phyloP scores from a whole-genome alignment of 2,797 vertebrate genomes.

The Pachyuromys duprasi region DNA sequence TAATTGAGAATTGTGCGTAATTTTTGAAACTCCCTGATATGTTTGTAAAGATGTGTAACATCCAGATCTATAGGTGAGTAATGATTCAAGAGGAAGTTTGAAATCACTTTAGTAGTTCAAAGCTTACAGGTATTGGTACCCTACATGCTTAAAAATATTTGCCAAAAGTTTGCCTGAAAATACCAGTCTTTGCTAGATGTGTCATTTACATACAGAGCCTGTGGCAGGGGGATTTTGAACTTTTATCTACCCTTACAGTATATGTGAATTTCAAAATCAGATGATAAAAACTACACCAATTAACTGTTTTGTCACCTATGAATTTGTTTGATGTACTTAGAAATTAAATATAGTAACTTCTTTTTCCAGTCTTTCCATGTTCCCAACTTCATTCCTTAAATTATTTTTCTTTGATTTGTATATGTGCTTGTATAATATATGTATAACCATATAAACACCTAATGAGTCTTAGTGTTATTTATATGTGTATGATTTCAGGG shows the following conservation, averaged over 20 bases:
- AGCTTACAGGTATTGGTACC: not conserved
- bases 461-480: not conserved
- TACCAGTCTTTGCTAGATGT: not conserved
- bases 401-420: not conserved
- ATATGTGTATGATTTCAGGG: not conserved
- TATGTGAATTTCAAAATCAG: not conserved
- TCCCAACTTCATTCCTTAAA: not conserved
- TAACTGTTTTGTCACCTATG: not conserved
- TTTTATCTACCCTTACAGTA: not conserved
- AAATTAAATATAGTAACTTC: not conserved
- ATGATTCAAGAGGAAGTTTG: not conserved
- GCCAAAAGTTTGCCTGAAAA: not conserved
- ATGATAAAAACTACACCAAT: not conserved
- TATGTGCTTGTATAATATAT: not conserved
- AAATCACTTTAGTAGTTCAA: not conserved
- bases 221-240: not conserved
- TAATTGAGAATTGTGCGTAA: not conserved
- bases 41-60: not conserved
- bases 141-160: slow-evolving; percentile 1
- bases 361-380: not conserved
- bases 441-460: not conserved
- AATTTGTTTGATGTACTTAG: not conserved
- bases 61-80: not conserved
- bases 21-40: slow-evolving; percentile 10
- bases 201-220: not conserved